phyloP scores from a whole-genome alignment of 2,113 vertebrate genomes.

The Lynx canadensis region DNA sequence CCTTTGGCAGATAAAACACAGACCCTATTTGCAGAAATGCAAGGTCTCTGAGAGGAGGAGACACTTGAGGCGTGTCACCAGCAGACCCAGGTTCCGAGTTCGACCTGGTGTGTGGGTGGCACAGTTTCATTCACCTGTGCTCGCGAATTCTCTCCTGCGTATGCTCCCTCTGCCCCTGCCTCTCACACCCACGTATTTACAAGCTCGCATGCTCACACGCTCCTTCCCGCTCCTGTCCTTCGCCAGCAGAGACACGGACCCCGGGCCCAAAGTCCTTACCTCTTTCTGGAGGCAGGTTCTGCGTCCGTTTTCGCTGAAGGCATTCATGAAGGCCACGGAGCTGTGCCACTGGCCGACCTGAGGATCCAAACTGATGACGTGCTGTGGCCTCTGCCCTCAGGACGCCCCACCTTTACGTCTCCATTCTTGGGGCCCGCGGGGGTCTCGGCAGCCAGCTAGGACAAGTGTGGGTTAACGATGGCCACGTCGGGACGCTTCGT shows the following conservation, averaged over 20 bases:
- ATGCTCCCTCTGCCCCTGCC: neutral
- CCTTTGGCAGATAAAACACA: neutral
- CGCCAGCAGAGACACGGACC: neutral
- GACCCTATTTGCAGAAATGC: neutral
- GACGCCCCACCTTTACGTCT: no score
- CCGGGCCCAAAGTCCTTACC: no score
- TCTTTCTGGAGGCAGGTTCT: neutral
- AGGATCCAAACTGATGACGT: no score
- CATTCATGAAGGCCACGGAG: accelerated
- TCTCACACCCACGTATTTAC: neutral
- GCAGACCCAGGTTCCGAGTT: neutral
- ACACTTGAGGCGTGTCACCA: no score
- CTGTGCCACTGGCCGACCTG: accelerated
- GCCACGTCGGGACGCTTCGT: accelerated
- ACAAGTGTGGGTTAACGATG: neutral
- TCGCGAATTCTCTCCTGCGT: accelerated
- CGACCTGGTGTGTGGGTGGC: neutral
- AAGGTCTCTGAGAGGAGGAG: neutral
- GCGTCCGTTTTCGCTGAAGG: neutral
- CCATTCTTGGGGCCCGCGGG: neutral
- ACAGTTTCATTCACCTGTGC: neutral
- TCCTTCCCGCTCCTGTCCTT: neutral
- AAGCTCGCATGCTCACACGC: neutral
- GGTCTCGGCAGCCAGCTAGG: neutral
- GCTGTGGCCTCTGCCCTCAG: no score